phyloP scores from a whole-genome alignment of 2,888 invertebrate genomes.

The Calliopum simillimum region DNA sequence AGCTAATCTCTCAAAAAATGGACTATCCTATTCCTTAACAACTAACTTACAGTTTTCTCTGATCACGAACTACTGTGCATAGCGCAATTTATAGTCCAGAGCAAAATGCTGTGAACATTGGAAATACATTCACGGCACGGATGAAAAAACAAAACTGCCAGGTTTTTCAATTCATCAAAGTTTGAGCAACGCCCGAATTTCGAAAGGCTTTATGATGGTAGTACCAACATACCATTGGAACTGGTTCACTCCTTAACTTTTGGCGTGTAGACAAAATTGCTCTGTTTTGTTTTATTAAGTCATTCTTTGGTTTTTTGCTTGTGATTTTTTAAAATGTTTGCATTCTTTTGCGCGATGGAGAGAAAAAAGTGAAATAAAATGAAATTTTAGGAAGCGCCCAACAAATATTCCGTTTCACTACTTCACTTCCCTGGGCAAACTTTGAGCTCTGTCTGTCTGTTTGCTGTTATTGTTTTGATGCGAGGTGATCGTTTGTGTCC shows the following conservation, averaged over 20 bases:
- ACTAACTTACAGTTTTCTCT: no score
- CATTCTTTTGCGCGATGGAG: constrained; percentile 30
- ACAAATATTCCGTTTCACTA: constrained; percentile 31
- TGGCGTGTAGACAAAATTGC: constrained; percentile 1
- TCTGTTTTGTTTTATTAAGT: constrained; percentile 10
- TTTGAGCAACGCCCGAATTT: constrained; percentile 25
- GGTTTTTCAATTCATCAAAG: constrained; percentile 34
- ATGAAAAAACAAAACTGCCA: constrained; percentile 26
- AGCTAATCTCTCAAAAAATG: no score
- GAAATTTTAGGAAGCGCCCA: constrained; percentile 37
- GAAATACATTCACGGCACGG: not conserved
- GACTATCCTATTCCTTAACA: no score
- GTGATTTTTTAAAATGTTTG: no score
- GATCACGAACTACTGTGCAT: no score
- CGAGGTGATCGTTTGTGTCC: not conserved
- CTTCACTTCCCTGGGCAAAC: no score
- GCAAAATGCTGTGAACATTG: constrained; percentile 22
- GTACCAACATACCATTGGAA: not conserved
- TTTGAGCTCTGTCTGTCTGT: constrained; percentile 9
- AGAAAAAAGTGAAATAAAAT: constrained; percentile 6
- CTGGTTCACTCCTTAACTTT: constrained; percentile 15
- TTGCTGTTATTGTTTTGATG: constrained; percentile 38
- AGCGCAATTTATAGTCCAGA: no score
- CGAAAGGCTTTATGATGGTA: constrained; percentile 6
- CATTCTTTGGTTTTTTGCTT: not conserved